These are phyloP conservation scores for Lucilia sericata DNA, from an alignment of 1,140 invertebrate genomes.

Conservation along the genomic window DNA sequence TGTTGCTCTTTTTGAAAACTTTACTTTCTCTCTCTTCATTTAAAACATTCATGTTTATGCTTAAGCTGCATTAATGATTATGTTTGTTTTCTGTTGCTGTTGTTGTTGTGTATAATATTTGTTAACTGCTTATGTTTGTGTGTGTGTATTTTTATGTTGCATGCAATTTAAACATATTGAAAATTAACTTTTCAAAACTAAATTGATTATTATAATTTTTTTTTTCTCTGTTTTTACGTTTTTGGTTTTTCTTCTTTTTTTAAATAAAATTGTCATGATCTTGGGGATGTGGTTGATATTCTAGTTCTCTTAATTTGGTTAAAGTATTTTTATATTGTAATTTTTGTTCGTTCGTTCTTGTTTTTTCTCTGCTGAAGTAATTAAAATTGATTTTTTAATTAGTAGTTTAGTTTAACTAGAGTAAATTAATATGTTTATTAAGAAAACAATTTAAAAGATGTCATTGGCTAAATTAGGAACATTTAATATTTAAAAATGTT, in stretches of 20 bases:
- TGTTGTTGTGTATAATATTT: background rate
- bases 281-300: too few species aligned
- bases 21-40: background rate
- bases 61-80: background rate
- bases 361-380: background rate
- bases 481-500: too few species aligned
- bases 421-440: background rate
- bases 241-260: background rate
- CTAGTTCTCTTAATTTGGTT: background rate
- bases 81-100: conserved; percentile 4
- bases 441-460: too few species aligned
- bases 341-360: background rate
- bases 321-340: background rate
- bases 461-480: too few species aligned
- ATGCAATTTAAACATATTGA: conserved; percentile 33
- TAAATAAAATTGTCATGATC: background rate
- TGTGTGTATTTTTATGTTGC: background rate
- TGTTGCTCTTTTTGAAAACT: background rate
- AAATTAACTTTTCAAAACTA: conserved; percentile 44
- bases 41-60: background rate
- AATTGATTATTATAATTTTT: conserved; percentile 40
- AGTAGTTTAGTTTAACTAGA: background rate
- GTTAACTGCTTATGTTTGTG: too few species aligned
- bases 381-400: background rate
- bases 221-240: background rate